Base-by-base conservation (phyloP, 2,797 vertebrate species). In the Prunella strophiata region DNA sequence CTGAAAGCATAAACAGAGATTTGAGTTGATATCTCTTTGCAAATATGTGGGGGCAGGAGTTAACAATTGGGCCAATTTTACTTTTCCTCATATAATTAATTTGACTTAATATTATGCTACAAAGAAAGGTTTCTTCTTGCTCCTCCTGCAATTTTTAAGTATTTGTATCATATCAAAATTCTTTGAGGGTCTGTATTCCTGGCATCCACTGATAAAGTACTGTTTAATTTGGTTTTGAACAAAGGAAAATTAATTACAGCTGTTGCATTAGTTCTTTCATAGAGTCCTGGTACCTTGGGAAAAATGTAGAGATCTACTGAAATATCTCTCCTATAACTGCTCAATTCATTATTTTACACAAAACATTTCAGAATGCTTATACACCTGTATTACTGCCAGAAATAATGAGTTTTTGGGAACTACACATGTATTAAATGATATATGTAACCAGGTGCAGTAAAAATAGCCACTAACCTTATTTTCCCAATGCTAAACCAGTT, bases 231-330 rank as follows among this genome's bases (percentile, higher is more conserved):
- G 10, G 34, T 52, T 94, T 91, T 83, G 65, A 94, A 92, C 52
- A 95, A 94, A 92, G 38, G 36, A 83, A 91, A 73, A 89, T 68
- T 90, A 93, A 96, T 95, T 91, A 79, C 52, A 92, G 38, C 30
- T 85, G 22, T 76, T 93, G 40, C 43, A 71, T 62, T 70, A 34
- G 11, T 36, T 88, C 70, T 91, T 83, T 84, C 36, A 48, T 27
- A 66, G 26, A 62, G 36, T 66, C 16, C 58, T 70, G 15, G 22
- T 66, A 83, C 22, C 27, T 13, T 55, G 29, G 17, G 23, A 32
- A 88, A 85, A 91, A 87, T 27, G 22, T 19, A 66, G 22, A 77
- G 8, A 81, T 52, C 79, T 78, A 30, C 51, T 81, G 66, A 85
- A 89, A 67, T 62, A 63, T 21, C 30, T 89, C 4, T 4, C 29